Conservation (phyloP, 2,113 vertebrate genomes). For the Gallinago media region DNA sequence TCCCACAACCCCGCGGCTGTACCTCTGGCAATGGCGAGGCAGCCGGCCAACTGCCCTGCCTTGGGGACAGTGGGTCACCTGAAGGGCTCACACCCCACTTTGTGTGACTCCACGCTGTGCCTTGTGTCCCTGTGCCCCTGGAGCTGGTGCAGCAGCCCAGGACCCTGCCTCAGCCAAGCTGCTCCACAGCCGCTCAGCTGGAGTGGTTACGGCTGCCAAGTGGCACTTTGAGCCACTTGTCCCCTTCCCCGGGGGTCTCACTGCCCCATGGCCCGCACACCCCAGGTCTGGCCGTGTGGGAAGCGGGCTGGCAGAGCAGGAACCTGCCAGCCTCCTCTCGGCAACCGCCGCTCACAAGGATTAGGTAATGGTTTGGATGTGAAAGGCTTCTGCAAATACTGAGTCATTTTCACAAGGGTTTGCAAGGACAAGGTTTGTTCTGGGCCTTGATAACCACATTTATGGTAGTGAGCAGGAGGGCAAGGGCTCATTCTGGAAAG, state of each 20-base stretch:
- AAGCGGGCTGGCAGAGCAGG: not conserved
- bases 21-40: not conserved
- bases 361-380: not conserved
- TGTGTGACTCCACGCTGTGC: not conserved
- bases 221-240: not conserved
- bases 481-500: not conserved
- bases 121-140: accelerated
- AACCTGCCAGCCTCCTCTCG: not conserved
- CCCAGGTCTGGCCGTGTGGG: accelerated
- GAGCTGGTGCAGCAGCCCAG: not conserved
- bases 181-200: accelerated
- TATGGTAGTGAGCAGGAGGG: not conserved
- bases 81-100: accelerated
- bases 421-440: slow-evolving; percentile 7
- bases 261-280: not conserved
- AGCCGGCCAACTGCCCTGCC: not conserved
- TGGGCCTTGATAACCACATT: not conserved
- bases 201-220: not conserved
- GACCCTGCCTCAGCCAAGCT: not conserved
- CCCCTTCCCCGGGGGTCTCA: not conserved
- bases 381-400: slow-evolving; percentile 29
- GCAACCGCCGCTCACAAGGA: not conserved
- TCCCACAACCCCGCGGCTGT: accelerated
- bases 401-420: not conserved
- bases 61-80: not conserved